Evolutionary conservation across 2,888 invertebrate species (phyloP), one percentile per base, ranked within the genome.

Genomic region (Xestia ashworthii): DNA sequence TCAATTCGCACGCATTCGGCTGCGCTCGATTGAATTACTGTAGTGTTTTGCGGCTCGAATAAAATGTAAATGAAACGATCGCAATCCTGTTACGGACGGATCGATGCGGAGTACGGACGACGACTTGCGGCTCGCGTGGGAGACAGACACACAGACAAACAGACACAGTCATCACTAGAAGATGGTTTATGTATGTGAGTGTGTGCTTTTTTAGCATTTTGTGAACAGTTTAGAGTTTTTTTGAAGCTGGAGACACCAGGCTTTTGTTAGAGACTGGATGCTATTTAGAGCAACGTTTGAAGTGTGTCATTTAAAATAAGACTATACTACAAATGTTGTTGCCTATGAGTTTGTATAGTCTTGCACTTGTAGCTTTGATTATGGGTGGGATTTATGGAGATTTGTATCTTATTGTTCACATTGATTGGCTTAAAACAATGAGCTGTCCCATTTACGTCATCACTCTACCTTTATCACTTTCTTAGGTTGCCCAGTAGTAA

Each of bases 31-130:
- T 92, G 91, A 91, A 93, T 92, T 91, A 91, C 93, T 78, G 82
- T 77, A 82, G 90, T 87, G 90, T 90, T 90, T 90, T 91, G 88
- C 88, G 89, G 89, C 80, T 86, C 81, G 87, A 88, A 90, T 92
- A 90, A 90, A 92, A 93, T 93, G 92, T 90, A 92, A 93, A 93
- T 93, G 91, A 91, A 92, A 92, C 88, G 91, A 90, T 89, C 88
- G 87, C 88, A 87, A 89, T 89, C 89, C 87, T 89, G 89, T 87
- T 88, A 85, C 87, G 70, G 74, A 70, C 79, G 75, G 87, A 87
- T 88, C 88, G 84, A 87, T 87, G 84, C 75, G 71, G 71, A 22
- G 44, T 74, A 55, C 79, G 82, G 80, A 78, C 78, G 84, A 73
- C 78, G 68, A 82, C 76, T 81, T 71, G 80, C 76, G 66, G 50